Percentiles rank a stretch among this genome's conserved stretches.
Conservation (phyloP, 2,888 invertebrate species). For the Pachymerium ferrugineum region DNA sequence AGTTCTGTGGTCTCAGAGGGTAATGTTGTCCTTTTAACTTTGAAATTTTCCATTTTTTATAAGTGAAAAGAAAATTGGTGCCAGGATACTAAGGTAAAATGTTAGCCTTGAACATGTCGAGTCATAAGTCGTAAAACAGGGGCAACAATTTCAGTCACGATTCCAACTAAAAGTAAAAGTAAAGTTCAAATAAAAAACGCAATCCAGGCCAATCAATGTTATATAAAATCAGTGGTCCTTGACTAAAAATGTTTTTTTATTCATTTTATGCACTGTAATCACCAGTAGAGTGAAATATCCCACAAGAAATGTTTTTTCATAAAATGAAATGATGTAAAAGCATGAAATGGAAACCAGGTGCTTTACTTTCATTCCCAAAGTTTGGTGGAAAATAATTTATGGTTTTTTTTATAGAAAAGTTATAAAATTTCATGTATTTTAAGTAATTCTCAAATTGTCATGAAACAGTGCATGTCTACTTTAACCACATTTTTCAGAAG, state of each 20-base stretch:
- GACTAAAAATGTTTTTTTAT: not conserved
- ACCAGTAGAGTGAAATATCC: not conserved
- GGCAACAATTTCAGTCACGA: not conserved
- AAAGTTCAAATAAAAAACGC: constrained; percentile 15
- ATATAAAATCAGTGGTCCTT: not conserved
- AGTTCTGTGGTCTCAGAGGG: no score
- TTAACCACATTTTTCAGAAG: not conserved
- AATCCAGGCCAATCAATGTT: constrained; percentile 23
- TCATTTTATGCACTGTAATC: constrained; percentile 16
- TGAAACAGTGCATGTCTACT: not conserved
- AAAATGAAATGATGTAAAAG: not conserved
- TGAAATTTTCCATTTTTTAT: no score
- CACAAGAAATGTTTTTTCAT: not conserved
- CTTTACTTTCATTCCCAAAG: not conserved
- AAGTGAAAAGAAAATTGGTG: not conserved
- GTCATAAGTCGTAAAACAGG: not conserved
- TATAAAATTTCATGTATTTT: no score
- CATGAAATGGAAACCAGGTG: not conserved
- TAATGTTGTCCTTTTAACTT: not conserved
- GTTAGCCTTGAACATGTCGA: not conserved
- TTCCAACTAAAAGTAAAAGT: not conserved
- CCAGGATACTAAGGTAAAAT: not conserved
- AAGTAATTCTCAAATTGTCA: no score
- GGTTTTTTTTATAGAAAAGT: not conserved
- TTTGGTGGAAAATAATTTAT: no score